Evolutionary conservation across 2,113 vertebrate genomes (phyloP).

Genomic region (Myxocyprinus asiaticus): DNA sequence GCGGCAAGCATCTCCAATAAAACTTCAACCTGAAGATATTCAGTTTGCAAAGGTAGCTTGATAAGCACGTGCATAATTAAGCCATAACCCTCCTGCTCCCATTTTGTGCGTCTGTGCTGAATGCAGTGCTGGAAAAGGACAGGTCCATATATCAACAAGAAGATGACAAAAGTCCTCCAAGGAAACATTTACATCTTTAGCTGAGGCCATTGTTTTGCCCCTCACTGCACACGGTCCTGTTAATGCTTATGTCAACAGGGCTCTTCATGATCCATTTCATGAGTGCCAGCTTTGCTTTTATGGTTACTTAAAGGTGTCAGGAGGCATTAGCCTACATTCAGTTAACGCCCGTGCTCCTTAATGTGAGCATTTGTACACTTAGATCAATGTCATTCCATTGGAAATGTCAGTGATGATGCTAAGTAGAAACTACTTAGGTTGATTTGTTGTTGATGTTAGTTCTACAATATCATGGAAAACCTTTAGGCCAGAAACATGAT

Average conservation of each 20-base stretch:
- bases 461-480: no score
- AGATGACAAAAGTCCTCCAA: constrained; percentile 27
- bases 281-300: constrained; percentile 50
- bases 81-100: constrained; percentile 32
- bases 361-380: constrained; percentile 3
- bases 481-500: no score
- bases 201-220: constrained; percentile 43
- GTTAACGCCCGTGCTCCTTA: constrained; percentile 1
- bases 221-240: constrained; percentile 32
- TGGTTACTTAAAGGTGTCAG: constrained; percentile 52
- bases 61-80: constrained; percentile 36
- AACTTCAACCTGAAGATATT: constrained; percentile 7
- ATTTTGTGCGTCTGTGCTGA: constrained; percentile 13
- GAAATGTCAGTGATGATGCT: neutral
- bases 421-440: neutral
- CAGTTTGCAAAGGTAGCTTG: constrained; percentile 7
- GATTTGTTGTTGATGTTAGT: no score
- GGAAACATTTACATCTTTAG: constrained; percentile 42
- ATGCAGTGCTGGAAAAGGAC: constrained; percentile 31
- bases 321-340: constrained; percentile 46
- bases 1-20: constrained; percentile 30
- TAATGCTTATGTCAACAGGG: constrained; percentile 53
- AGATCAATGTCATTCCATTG: constrained; percentile 1
- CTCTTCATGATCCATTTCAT: constrained; percentile 52
- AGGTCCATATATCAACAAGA: constrained; percentile 34